Evolutionary conservation across 2,888 invertebrate species (phyloP).

Genomic region (Xanthorhoe designata): DNA sequence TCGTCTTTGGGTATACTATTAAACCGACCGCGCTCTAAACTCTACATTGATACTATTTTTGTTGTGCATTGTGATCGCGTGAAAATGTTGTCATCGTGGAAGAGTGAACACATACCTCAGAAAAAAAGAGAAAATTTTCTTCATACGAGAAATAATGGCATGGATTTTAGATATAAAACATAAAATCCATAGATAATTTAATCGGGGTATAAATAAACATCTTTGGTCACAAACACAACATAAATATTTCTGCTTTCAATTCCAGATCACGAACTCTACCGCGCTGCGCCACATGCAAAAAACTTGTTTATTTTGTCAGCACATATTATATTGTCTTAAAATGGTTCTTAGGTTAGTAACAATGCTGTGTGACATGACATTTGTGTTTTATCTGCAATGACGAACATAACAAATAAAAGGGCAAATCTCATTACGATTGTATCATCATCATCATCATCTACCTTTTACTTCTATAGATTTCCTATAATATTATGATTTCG

Average conservation of each 20-base stretch:
- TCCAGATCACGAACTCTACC: constrained; percentile 14
- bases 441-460: too few species aligned
- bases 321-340: constrained; percentile 2
- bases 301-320: constrained; percentile 9
- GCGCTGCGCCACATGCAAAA: constrained; percentile 9
- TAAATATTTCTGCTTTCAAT: neutral
- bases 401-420: neutral
- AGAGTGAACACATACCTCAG: too few species aligned
- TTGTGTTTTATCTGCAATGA: constrained; percentile 5
- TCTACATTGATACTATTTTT: too few species aligned
- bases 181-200: too few species aligned
- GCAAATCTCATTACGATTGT: too few species aligned
- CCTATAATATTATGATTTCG: constrained; percentile 14
- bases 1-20: too few species aligned
- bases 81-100: too few species aligned
- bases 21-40: too few species aligned
- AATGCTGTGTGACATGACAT: neutral
- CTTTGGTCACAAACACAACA: neutral
- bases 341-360: neutral
- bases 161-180: too few species aligned
- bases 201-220: neutral
- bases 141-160: too few species aligned
- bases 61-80: too few species aligned
- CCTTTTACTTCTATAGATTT: neutral
- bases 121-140: too few species aligned